A percentile compares a stretch with the other conserved stretches of the same genome.
Evolutionary conservation across 2,113 vertebrate species (phyloP).

Genomic region (Terrapene triunguis): DNA sequence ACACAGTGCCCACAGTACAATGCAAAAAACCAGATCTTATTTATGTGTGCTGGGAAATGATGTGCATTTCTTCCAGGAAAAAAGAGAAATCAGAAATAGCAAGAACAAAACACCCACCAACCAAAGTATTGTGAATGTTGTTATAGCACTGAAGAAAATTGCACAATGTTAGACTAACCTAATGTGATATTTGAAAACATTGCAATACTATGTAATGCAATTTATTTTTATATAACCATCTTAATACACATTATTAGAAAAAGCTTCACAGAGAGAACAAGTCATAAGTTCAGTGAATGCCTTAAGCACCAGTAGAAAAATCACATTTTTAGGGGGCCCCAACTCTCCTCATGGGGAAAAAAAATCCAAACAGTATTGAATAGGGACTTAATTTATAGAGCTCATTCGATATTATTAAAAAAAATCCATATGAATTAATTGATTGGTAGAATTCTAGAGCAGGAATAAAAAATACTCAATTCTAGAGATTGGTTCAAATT

Average conservation of each 20-base stretch:
- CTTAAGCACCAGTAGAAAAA: constrained; percentile 20
- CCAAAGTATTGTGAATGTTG: constrained; percentile 61
- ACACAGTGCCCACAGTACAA: constrained; percentile 49
- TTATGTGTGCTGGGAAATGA: constrained; percentile 77
- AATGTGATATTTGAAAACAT: constrained; percentile 76
- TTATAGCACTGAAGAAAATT: constrained; percentile 68
- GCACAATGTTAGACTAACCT: constrained; percentile 68
- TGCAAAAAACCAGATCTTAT: constrained; percentile 70
- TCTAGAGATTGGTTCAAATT: not conserved
- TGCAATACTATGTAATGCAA: constrained; percentile 64
- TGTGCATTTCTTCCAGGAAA: constrained; percentile 77
- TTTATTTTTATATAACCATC: constrained; percentile 75
- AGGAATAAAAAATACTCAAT: not conserved
- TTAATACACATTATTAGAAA: constrained; percentile 75
- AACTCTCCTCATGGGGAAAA: constrained; percentile 25
- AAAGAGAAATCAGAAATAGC: constrained; percentile 63
- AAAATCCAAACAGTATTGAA: not conserved
- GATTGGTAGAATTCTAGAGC: not conserved
- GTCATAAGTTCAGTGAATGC: constrained; percentile 49
- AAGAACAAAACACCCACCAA: constrained; percentile 66
- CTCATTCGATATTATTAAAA: not conserved
- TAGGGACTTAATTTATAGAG: not conserved
- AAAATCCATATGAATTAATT: not conserved
- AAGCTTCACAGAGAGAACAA: constrained; percentile 61
- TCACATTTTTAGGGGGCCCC: not conserved